phyloP scores from a whole-genome alignment of 2,113 vertebrate species.

The Chaetodon trifascialis region DNA sequence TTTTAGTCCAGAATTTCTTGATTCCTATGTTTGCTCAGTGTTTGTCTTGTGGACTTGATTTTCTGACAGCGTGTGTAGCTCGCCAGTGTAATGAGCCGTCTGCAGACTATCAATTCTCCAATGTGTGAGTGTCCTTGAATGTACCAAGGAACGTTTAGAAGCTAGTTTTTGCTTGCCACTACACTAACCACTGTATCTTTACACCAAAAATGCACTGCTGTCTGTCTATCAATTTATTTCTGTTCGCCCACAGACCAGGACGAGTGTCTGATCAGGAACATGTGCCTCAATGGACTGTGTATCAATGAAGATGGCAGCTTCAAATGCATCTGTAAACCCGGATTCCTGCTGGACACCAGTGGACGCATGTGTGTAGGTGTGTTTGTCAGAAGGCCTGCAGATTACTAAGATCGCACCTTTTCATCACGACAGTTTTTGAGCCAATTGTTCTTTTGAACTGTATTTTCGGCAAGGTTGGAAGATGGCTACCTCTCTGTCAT shows the following conservation, averaged over 20 bases:
- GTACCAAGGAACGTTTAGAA: neutral
- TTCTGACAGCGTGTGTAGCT: conserved; percentile 3
- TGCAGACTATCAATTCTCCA: neutral
- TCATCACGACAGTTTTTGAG: neutral
- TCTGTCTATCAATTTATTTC: conserved; percentile 4
- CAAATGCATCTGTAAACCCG: conserved; percentile 98
- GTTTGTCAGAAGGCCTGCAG: conserved; percentile 38
- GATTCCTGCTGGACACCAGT: conserved; percentile 87
- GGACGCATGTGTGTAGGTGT: conserved; percentile 85
- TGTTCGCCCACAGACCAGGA: conserved; percentile 89
- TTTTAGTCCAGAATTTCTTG: neutral
- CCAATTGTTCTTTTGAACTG: conserved; percentile 24
- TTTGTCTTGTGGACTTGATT: conserved; percentile 7
- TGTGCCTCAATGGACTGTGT: conserved; percentile 97
- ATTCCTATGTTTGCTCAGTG: neutral
- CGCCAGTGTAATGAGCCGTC: neutral
- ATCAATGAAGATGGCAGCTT: conserved; percentile 99
- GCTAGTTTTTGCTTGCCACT: no score
- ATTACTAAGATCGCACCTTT: neutral
- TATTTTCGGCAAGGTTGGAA: conserved; percentile 42
- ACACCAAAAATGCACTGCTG: neutral
- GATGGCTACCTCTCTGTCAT: conserved; percentile 56
- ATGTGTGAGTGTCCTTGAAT: neutral
- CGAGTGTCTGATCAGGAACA: conserved; percentile 95
- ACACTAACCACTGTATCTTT: neutral